Conservation (phyloP, 2,797 vertebrate species). For the Aviceda leuphotes region DNA sequence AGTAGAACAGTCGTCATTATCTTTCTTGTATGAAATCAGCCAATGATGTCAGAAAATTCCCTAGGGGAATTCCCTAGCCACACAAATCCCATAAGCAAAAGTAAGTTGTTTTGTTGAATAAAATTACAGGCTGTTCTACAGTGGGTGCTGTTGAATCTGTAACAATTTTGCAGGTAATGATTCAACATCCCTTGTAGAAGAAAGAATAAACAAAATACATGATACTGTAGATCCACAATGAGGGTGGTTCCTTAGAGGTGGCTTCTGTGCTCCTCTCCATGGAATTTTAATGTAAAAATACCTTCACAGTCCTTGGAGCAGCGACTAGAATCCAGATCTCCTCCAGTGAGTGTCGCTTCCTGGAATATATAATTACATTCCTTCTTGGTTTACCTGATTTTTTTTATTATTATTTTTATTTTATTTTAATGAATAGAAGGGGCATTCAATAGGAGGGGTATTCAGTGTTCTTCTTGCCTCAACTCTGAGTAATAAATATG, state of each 20-base stretch:
- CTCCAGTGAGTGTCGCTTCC: background rate
- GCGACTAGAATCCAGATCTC: background rate
- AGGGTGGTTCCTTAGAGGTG: background rate
- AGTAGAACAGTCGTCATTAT: background rate
- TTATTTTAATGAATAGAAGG: background rate
- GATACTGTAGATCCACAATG: fast-evolving
- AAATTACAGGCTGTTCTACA: background rate
- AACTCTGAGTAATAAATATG: background rate
- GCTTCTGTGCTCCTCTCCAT: background rate
- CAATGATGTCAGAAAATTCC: background rate
- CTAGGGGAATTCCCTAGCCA: background rate
- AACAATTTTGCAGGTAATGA: background rate
- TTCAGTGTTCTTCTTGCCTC: background rate
- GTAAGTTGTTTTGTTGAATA: background rate
- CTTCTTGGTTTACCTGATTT: background rate
- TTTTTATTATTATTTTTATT: too few relatives aligned
- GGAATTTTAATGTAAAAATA: background rate
- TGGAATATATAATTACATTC: background rate
- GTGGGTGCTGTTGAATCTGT: background rate
- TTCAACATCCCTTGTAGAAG: background rate
- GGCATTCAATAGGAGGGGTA: background rate
- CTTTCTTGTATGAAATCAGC: background rate
- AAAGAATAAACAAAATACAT: background rate
- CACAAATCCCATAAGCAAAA: background rate
- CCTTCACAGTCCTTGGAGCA: background rate